Base-by-base conservation (phyloP, 2,888 invertebrate species). In the Hirtodrosophila confusa region DNA sequence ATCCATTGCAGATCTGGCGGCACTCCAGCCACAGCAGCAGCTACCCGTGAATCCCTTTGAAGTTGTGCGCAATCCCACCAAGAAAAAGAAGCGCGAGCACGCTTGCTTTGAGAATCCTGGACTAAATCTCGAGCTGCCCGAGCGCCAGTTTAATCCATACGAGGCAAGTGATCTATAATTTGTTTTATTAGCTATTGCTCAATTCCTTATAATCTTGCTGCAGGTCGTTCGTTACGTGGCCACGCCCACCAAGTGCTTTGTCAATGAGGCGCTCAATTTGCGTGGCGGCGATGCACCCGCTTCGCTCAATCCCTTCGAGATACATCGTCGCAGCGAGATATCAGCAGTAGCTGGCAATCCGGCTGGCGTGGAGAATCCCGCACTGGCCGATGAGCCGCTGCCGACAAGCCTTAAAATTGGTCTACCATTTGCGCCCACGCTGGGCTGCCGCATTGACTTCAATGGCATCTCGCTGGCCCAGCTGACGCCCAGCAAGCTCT, bases 21-120 rank as follows among this genome's bases (percentile, higher is more conserved):
- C 50, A 10, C 37, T n/a, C 4, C 61, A 53, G 17, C 40, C 64
- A 24, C 45, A 51, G 5, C 63, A 7, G 41, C 74, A 49, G 58
- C 29, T 12, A 12, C 29, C 75, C n/a, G 24, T 61, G 4, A 92
- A 92, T 79, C 91, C 90, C 0, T 92, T 83, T 56, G 92, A 92
- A 67, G 90, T 92, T 3, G 68, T 88, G 31, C 89, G 92, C 3
- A 91, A 91, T 35, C 92, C 91, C 6, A 88, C 90, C 2, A 91
- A 91, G 63, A 92, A 91, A 57, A 92, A 91, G 64, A 90, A 90
- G 57, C 90, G 89, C 6, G 86, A 86, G 3, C 80, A 77, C 5
- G 89, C 85, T 12, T 92, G 92, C 55, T 92, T 92, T 45, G 90
- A 89, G 53, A 92, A 92, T 83, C 88, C 90, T 2, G 92, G 90